phyloP scores from a whole-genome alignment of 2,113 vertebrate species.

The Chaenocephalus aceratus region DNA sequence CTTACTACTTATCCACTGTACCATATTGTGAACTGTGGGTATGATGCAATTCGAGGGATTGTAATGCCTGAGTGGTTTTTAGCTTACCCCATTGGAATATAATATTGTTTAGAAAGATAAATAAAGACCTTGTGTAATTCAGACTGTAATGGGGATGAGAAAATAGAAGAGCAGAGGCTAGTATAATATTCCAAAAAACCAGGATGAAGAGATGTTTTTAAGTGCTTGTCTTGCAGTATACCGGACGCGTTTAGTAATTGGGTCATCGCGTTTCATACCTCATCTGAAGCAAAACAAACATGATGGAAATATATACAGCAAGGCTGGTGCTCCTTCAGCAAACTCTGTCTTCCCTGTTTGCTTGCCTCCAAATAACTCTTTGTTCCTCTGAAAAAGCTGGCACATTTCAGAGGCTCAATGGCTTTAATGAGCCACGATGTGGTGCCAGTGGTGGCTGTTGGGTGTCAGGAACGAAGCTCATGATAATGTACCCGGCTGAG shows the following conservation, averaged over 20 bases:
- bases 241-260: conserved; percentile 22
- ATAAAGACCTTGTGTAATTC: conserved; percentile 58
- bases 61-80: conserved; percentile 46
- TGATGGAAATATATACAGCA: conserved; percentile 35
- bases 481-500: conserved; percentile 72
- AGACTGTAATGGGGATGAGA: conserved; percentile 49
- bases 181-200: conserved; percentile 25
- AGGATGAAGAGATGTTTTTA: conserved; percentile 30
- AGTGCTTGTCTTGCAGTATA: conserved; percentile 20
- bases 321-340: conserved; percentile 32
- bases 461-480: conserved; percentile 75
- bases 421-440: conserved; percentile 80
- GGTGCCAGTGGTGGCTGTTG: conserved; percentile 64
- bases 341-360: conserved; percentile 45
- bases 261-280: conserved; percentile 35
- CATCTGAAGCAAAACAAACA: conserved; percentile 28
- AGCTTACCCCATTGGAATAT: conserved; percentile 51
- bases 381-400: conserved; percentile 69
- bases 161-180: conserved; percentile 23
- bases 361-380: conserved; percentile 52
- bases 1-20: conserved; percentile 67
- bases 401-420: conserved; percentile 74
- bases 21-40: conserved; percentile 60
- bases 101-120: conserved; percentile 71
- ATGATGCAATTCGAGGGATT: conserved; percentile 58